Base-by-base conservation (phyloP, 2,888 invertebrate species). In the Blomia tropicalis region DNA sequence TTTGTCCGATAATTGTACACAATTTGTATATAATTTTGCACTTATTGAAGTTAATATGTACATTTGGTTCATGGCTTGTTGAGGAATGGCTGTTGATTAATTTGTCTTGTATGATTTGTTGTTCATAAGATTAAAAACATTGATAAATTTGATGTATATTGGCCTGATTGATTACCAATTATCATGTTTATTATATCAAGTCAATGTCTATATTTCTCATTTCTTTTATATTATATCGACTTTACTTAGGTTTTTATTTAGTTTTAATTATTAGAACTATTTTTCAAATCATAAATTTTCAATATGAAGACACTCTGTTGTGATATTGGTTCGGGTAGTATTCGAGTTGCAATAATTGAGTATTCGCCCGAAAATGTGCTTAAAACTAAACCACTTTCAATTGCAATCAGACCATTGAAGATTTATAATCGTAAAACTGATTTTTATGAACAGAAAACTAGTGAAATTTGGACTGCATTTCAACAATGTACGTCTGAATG, bases 271-370 rank as follows among this genome's bases (percentile, higher is more conserved):
- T 17, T 7, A 36, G 17, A 36, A 11, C 7, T 36, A 36, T 11
- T 36, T 36, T 36, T 36, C 7, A 11, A 11, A 7, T 36, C 7
- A 36, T 36, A 36, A 36, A 36, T 17, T 47, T 47, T 29, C 29
- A 32, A n/a, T 29, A 56, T 56, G 56, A 23, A 29, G 25, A 56
- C 56, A 32, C 56, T 56, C n/a, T 56, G 56, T 36, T 31, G 31
- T 56, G 95, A 95, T 76, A 91, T 93, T 43, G 95, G 95, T 4
- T 90, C 90, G 1, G 85, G 85, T 17, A 91, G 92, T 76, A 89
- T 81, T 0, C 78, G 95, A 67, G 90, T 87, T 5, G 91, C 86
- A 2, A 75, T 93, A 36, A 84, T 91, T 3, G 76, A 79, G 60
- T 74, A 77, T 4, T 7, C 11, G 14, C 73, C 76, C 60, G 91